Evolutionary conservation across 2,113 vertebrate genomes (phyloP), one percentile per base, ranked within the genome.

Genomic region (Cygnus buccinator): DNA sequence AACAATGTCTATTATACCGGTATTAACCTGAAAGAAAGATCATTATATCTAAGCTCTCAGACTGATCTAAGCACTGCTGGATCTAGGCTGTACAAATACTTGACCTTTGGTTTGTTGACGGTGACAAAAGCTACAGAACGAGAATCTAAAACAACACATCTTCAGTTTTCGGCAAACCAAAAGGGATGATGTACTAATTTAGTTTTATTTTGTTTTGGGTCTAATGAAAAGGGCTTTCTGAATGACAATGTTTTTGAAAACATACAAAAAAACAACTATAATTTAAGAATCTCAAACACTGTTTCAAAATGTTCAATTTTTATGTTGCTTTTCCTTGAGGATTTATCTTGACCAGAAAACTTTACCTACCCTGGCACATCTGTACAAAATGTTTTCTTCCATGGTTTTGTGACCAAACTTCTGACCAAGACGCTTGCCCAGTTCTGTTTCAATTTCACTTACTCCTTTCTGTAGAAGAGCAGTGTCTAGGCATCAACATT

Each of bases 391-490:
- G 11, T 44, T 91, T 82, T 74, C 31, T 81, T 78, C 65, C 57
- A 71, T 15, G 14, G 19, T 44, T 89, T 72, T 73, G 29, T 75
- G 13, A 68, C 61, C 43, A 54, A 75, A 46, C 16, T 43, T 94
- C 54, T 87, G 33, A 91, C 12, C 33, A 58, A 91, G 57, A 52
- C 25, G 16, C 73, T 72, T 91, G 55, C 55, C 41, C 57, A 52
- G 29, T n/a, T 88, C 67, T 43, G 5, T 85, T 93, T 95, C 79
- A 85, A 48, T 85, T 94, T 95, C 59, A 85, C 58, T 85, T 80
- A 44, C 31, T 77, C 6, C 67, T 46, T 80, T 94, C 79, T 92
- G 52, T 58, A 93, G 72, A 59, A 1, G 1, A 1, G 3, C 57
- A 31, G 29, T 90, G 83, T 86, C 68, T 62, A 77, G 75, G 59